Evolutionary conservation across 2,113 vertebrate genomes (phyloP).

Genomic region (Phrynosoma platyrhinos): DNA sequence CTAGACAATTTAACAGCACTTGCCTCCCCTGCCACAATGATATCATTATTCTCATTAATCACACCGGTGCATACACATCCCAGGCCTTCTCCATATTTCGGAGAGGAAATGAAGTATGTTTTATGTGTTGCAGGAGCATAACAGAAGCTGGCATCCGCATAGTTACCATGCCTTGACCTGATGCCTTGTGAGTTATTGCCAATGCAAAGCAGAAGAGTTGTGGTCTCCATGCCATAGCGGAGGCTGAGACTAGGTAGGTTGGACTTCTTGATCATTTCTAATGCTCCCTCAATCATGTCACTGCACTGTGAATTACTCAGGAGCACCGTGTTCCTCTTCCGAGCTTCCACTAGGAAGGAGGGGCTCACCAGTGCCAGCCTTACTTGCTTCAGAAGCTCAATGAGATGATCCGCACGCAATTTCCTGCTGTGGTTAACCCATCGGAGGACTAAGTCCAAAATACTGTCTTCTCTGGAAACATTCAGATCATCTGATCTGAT

Average conservation of each 20-base stretch:
- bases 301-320: slow-evolving; percentile 85
- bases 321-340: slow-evolving; percentile 86
- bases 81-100: slow-evolving; percentile 90
- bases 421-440: slow-evolving; percentile 86
- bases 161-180: slow-evolving; percentile 87
- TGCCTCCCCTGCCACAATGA: slow-evolving; percentile 92
- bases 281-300: slow-evolving; percentile 77
- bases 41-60: slow-evolving; percentile 89
- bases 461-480: slow-evolving; percentile 90
- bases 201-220: slow-evolving; percentile 91
- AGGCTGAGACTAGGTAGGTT: slow-evolving; percentile 82
- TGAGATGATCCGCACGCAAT: slow-evolving; percentile 79
- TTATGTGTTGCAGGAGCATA: slow-evolving; percentile 85
- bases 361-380: slow-evolving; percentile 86
- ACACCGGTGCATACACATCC: slow-evolving; percentile 89
- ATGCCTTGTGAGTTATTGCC: slow-evolving; percentile 92
- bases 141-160: slow-evolving; percentile 92
- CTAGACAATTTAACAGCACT: slow-evolving; percentile 85
- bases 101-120: slow-evolving; percentile 93
- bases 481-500: slow-evolving; percentile 94
- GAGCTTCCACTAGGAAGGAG: slow-evolving; percentile 85
- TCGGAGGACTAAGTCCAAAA: slow-evolving; percentile 90
- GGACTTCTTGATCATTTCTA: slow-evolving; percentile 76
- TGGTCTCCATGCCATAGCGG: slow-evolving; percentile 96
- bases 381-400: slow-evolving; percentile 89